A percentile compares a stretch with the other conserved stretches of the same genome.
phyloP scores from a whole-genome alignment of 2,113 vertebrate genomes.

The Neodontobutis hainanensis region DNA sequence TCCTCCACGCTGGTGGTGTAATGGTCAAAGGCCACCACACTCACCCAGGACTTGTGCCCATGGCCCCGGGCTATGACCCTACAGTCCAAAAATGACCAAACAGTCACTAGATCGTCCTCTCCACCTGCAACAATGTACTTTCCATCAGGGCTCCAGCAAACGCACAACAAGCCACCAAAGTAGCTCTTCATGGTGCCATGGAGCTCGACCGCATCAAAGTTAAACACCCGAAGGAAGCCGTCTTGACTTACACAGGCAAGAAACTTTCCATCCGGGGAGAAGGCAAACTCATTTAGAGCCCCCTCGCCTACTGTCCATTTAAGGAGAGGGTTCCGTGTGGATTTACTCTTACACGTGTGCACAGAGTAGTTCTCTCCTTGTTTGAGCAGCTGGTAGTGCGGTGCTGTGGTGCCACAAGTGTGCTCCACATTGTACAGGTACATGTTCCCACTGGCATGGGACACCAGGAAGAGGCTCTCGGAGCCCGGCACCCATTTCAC shows the following conservation, averaged over 20 bases:
- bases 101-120: slow-evolving; percentile 97
- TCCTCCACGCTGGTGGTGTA: slow-evolving; percentile 98
- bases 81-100: slow-evolving; percentile 97
- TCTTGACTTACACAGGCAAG: slow-evolving; percentile 96
- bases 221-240: slow-evolving; percentile 96
- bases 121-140: slow-evolving; percentile 97
- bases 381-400: slow-evolving; percentile 98
- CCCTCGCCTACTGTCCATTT: slow-evolving; percentile 99
- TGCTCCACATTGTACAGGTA: slow-evolving; percentile 99
- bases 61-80: slow-evolving; percentile 95
- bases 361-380: slow-evolving; percentile 98
- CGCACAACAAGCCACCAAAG: slow-evolving; percentile 96
- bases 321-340: slow-evolving; percentile 95
- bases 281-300: slow-evolving; percentile 96
- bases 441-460: slow-evolving; percentile 96
- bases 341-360: slow-evolving; percentile 99
- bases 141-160: slow-evolving; percentile 98
- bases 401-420: slow-evolving; percentile 93
- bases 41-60: slow-evolving; percentile 98
- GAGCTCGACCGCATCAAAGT: slow-evolving; percentile 95
- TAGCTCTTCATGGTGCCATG: slow-evolving; percentile 99
- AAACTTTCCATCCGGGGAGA: slow-evolving; percentile 98
- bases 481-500: slow-evolving; percentile 99
- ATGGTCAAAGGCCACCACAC: slow-evolving; percentile 95
- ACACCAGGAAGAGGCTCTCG: slow-evolving; percentile 97